Conservation (phyloP, 1,140 invertebrate species). For the Brachionus plicatilis region DNA sequence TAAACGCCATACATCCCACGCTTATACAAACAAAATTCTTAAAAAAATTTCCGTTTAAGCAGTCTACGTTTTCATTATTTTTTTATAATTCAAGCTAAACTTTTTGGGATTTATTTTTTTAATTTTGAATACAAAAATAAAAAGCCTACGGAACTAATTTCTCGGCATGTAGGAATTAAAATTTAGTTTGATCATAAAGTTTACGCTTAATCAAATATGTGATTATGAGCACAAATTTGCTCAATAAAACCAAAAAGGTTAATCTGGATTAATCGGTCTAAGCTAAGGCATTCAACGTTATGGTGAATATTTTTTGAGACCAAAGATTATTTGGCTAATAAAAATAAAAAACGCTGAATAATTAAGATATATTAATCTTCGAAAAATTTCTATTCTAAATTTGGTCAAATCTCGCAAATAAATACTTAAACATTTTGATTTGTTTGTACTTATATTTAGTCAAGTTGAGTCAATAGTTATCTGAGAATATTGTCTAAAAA, state of each 20-base stretch:
- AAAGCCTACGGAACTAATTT: conserved; percentile 1
- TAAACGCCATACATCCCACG: background rate
- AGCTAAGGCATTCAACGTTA: background rate
- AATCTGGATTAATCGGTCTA: conserved; percentile 9
- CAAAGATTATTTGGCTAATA: conserved; percentile 27
- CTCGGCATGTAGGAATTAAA: background rate
- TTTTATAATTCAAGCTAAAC: background rate
- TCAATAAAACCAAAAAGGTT: conserved; percentile 6
- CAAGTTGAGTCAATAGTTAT: background rate
- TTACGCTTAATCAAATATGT: conserved; percentile 23
- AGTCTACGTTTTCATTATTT: background rate
- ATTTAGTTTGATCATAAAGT: background rate
- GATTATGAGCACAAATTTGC: background rate
- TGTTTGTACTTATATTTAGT: background rate
- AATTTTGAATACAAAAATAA: background rate
- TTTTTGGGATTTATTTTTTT: background rate
- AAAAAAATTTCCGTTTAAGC: background rate
- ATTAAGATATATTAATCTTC: conserved; percentile 3
- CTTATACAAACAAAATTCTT: background rate
- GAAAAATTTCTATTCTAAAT: background rate
- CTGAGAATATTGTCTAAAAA: background rate
- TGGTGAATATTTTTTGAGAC: conserved; percentile 11
- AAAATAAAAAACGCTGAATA: background rate
- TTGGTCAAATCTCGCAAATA: conserved; percentile 12
- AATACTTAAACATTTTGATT: conserved; percentile 32